Percentiles rank a stretch among this genome's conserved stretches.
phyloP scores from a whole-genome alignment of 2,113 vertebrate species.

The Scolopax mira region DNA sequence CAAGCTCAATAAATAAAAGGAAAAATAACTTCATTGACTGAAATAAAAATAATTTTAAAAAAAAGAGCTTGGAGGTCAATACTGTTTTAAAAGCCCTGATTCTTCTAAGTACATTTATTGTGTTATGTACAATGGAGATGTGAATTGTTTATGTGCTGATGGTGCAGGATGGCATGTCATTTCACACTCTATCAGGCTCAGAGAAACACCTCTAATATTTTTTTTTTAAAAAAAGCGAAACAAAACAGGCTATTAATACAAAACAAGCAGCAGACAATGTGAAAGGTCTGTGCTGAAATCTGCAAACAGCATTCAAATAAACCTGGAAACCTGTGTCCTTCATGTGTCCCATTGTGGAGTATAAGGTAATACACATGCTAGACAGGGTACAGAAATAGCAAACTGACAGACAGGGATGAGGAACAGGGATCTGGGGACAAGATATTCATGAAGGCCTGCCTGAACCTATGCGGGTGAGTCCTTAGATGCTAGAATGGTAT shows the following conservation, averaged over 20 bases:
- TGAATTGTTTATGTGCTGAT: slow-evolving; percentile 35
- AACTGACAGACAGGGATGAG: background rate
- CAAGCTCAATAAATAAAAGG: background rate
- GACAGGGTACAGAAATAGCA: background rate
- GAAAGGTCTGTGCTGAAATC: background rate
- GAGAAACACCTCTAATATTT: background rate
- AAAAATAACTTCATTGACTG: background rate
- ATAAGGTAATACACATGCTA: background rate
- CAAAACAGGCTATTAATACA: background rate
- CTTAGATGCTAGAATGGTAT: background rate
- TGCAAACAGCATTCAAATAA: background rate
- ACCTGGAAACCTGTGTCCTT: background rate
- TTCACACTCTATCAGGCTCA: slow-evolving; percentile 28
- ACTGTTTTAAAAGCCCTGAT: background rate
- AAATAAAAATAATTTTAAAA: background rate
- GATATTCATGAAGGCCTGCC: background rate
- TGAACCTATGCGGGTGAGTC: background rate
- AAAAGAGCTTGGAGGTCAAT: background rate
- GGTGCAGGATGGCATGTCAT: background rate
- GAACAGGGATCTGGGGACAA: background rate
- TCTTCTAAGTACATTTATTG: background rate
- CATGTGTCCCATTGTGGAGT: background rate
- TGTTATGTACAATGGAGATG: background rate
- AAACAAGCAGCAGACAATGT: background rate
- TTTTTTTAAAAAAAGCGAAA: background rate